Percentiles rank a stretch among this genome's conserved stretches.
These are phyloP conservation scores for Trichonephila inaurata DNA, from an alignment of 1,140 invertebrate genomes.

Conservation along the genomic window DNA sequence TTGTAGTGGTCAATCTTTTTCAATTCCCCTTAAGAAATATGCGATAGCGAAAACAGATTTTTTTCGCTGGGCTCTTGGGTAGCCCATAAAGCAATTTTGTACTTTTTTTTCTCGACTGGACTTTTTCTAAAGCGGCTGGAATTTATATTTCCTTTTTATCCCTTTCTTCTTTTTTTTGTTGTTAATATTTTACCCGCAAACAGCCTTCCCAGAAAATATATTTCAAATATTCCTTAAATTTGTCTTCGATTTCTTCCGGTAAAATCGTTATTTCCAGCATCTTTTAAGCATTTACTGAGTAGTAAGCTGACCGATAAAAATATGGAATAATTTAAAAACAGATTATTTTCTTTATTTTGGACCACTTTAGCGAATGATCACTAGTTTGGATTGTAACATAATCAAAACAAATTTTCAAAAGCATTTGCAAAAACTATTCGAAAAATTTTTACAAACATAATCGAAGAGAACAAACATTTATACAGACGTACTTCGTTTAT, in stretches of 20 bases:
- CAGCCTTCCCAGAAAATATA: not conserved
- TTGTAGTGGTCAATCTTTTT: slow-evolving; percentile 62
- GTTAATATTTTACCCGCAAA: slow-evolving; percentile 17
- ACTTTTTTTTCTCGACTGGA: not conserved
- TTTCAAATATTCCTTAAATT: slow-evolving; percentile 24
- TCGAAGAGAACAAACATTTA: too few relatives aligned
- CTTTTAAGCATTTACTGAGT: too few relatives aligned
- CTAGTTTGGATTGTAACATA: too few relatives aligned
- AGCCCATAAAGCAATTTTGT: slow-evolving; percentile 43
- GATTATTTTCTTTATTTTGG: too few relatives aligned
- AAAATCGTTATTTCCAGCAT: slow-evolving; percentile 5
- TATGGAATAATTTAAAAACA: too few relatives aligned
- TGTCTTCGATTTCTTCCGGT: not conserved
- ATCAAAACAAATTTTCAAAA: too few relatives aligned
- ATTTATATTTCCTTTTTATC: slow-evolving; percentile 28
- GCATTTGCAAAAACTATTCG: too few relatives aligned
- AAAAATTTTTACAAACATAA: too few relatives aligned
- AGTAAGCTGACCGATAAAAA: too few relatives aligned
- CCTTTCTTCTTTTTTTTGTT: not conserved
- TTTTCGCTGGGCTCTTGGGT: slow-evolving; percentile 33
- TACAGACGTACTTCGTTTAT: too few relatives aligned
- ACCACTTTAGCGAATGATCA: too few relatives aligned
- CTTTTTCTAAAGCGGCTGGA: slow-evolving; percentile 46
- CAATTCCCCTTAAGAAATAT: slow-evolving; percentile 58
- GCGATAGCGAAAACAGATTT: slow-evolving; percentile 46